Percentiles rank a stretch among this genome's conserved stretches.
Evolutionary conservation across 2,797 vertebrate genomes (phyloP).

Genomic region (Melanotaenia pygmaea): DNA sequence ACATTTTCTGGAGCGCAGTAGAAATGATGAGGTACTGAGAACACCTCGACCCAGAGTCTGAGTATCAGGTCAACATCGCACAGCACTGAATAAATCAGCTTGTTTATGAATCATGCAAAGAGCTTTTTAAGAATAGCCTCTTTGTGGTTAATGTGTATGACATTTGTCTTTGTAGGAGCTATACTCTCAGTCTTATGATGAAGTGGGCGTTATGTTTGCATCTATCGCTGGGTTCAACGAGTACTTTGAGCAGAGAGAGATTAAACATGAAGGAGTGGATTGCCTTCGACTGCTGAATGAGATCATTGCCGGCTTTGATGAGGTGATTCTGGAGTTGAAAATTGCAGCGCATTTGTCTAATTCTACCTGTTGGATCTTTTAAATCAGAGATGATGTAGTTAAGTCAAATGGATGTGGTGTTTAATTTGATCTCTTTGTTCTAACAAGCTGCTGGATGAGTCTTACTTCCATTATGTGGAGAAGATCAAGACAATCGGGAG

Average conservation of each 20-base stretch:
- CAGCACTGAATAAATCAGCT: neutral
- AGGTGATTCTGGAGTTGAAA: slow-evolving; percentile 62
- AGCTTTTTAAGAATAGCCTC: neutral
- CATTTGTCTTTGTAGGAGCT: slow-evolving; percentile 72
- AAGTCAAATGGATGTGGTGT: neutral
- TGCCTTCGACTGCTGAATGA: slow-evolving; percentile 84
- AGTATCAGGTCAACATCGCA: neutral
- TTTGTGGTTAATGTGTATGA: neutral
- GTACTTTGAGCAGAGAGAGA: slow-evolving; percentile 84
- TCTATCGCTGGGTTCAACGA: slow-evolving; percentile 84
- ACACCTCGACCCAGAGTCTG: neutral
- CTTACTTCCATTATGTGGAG: slow-evolving; percentile 83
- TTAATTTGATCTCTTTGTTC: slow-evolving; percentile 10
- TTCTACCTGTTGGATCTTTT: neutral
- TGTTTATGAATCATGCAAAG: neutral
- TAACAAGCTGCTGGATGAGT: slow-evolving; percentile 81
- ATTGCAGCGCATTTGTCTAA: neutral
- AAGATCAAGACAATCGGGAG: slow-evolving; percentile 87
- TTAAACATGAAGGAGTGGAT: slow-evolving; percentile 82
- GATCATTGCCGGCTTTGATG: slow-evolving; percentile 85
- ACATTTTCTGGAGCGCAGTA: slow-evolving; percentile 83
- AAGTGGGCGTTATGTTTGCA: slow-evolving; percentile 87
- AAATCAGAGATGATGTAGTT: neutral
- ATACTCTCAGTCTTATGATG: slow-evolving; percentile 84
- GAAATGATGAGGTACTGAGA: slow-evolving; percentile 76